Percentiles rank a stretch among this genome's conserved stretches.
phyloP scores from a whole-genome alignment of 2,797 vertebrate species.

The Threskiornis aethiopicus region DNA sequence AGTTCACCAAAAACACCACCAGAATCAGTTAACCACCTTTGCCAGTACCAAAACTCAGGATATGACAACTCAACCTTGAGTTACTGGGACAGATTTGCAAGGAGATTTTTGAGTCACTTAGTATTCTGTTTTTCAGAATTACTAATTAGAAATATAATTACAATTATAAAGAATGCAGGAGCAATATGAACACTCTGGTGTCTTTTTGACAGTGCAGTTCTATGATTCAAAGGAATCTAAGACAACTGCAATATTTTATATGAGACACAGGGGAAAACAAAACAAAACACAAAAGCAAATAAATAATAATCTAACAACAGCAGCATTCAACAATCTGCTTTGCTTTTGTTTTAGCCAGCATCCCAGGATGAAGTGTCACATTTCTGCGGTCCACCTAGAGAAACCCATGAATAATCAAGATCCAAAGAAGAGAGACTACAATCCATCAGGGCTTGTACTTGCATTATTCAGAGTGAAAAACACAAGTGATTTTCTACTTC shows the following conservation, averaged over 20 bases:
- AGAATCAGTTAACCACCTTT: not conserved
- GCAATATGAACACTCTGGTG: not conserved
- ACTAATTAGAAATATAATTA: not conserved
- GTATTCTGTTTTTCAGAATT: not conserved
- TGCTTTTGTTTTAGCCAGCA: slow-evolving; percentile 1
- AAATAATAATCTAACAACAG: not conserved
- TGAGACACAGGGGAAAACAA: not conserved
- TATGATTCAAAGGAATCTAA: not conserved
- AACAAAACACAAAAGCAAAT: not conserved
- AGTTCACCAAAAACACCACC: not conserved
- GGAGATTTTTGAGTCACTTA: not conserved
- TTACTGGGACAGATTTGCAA: not conserved
- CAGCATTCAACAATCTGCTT: not conserved
- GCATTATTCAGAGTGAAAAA: not conserved
- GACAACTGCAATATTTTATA: not conserved
- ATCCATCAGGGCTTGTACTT: not conserved
- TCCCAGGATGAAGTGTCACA: not conserved
- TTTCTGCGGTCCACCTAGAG: not conserved
- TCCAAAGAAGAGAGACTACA: not conserved
- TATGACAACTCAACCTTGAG: not conserved
- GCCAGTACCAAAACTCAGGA: not conserved
- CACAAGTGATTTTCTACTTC: not conserved
- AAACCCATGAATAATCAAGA: not conserved
- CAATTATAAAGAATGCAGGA: not conserved
- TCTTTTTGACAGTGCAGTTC: not conserved